Conservation (phyloP, 2,113 vertebrate species). For the Dasyornis broadbenti region DNA sequence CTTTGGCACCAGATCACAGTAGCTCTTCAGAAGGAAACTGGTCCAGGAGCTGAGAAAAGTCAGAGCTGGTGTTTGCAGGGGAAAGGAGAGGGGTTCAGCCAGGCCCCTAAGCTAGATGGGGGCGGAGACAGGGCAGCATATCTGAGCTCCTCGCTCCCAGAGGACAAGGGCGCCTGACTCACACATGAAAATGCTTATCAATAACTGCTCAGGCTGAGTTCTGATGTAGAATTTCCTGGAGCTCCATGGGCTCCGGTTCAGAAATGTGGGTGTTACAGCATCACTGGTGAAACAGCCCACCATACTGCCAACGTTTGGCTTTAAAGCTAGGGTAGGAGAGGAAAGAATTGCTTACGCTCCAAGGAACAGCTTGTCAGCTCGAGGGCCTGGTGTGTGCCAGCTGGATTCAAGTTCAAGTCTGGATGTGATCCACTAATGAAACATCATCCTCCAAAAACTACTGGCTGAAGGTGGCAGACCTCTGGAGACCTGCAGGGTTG, state of each 20-base stretch:
- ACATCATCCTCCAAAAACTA: slow-evolving; percentile 8
- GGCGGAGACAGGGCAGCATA: background rate
- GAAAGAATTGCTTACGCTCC: slow-evolving; percentile 13
- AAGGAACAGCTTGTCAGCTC: slow-evolving; percentile 45
- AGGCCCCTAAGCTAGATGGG: rapidly evolving
- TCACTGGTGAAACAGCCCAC: background rate
- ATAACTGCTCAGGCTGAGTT: background rate
- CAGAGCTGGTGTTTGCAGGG: background rate
- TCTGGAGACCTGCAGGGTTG: background rate
- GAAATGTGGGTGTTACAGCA: background rate
- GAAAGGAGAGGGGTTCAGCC: background rate
- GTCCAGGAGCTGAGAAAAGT: background rate
- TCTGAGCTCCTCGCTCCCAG: background rate
- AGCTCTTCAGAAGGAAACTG: background rate
- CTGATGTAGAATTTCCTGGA: background rate
- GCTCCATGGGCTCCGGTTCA: rapidly evolving
- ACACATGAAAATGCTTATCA: background rate
- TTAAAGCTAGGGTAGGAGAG: background rate
- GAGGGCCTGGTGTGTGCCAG: slow-evolving; percentile 1
- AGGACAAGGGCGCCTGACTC: background rate
- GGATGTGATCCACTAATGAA: slow-evolving; percentile 41
- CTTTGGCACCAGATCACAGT: background rate
- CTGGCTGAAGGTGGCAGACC: slow-evolving; percentile 31
- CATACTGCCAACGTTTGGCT: background rate
- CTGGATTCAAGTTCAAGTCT: slow-evolving; percentile 13